phyloP scores from a whole-genome alignment of 2,888 invertebrate genomes.

The Conomelus anceps region DNA sequence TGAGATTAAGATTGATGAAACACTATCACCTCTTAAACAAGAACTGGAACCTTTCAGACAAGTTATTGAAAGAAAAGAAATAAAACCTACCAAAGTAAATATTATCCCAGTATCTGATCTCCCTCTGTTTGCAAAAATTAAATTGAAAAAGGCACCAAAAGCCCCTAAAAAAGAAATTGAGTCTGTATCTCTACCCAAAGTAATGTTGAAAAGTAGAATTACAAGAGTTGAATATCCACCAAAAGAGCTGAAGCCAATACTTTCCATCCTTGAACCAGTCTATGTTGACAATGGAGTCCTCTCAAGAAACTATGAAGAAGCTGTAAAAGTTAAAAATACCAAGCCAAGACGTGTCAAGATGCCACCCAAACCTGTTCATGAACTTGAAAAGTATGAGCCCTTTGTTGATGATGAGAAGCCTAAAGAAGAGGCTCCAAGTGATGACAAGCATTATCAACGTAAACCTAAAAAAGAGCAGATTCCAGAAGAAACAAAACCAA shows the following conservation, averaged over 20 bases:
- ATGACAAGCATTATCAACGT: background rate
- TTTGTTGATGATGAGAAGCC: constrained; percentile 8
- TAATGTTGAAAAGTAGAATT: constrained; percentile 66
- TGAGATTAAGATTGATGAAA: constrained; percentile 18
- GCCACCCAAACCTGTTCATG: constrained; percentile 32
- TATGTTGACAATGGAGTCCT: constrained; percentile 37
- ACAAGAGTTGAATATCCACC: constrained; percentile 47
- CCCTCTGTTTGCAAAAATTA: constrained; percentile 56
- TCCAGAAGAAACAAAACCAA: constrained; percentile 43
- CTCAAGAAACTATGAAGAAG: constrained; percentile 38
- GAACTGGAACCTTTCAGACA: constrained; percentile 19
- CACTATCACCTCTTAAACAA: constrained; percentile 15
- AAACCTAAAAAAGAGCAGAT: constrained; percentile 35
- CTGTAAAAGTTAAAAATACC: constrained; percentile 35
- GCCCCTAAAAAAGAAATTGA: constrained; percentile 47
- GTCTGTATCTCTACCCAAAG: constrained; percentile 51
- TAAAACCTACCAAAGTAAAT: constrained; percentile 36
- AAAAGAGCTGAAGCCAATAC: constrained; percentile 38
- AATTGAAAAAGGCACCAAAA: constrained; percentile 40
- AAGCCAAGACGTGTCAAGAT: constrained; percentile 33
- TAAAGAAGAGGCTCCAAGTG: constrained; percentile 24
- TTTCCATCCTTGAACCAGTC: constrained; percentile 38
- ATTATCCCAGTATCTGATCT: constrained; percentile 41
- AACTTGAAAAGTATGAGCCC: constrained; percentile 34
- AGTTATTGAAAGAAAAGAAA: constrained; percentile 42